phyloP scores from a whole-genome alignment of 2,797 vertebrate genomes.

The Ctenosaura bakeri region DNA sequence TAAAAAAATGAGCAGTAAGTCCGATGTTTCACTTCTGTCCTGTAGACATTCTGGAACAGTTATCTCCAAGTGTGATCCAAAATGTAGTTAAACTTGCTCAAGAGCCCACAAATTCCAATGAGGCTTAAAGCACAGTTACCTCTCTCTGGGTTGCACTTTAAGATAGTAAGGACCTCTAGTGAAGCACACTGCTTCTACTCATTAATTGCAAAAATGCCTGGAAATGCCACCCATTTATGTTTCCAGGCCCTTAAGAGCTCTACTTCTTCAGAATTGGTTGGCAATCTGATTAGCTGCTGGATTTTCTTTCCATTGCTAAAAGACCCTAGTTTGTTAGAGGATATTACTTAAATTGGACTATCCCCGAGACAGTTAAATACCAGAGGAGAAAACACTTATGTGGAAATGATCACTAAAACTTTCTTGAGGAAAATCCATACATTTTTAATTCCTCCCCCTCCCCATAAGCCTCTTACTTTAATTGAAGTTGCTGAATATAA shows the following conservation, averaged over 20 bases:
- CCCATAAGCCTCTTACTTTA: constrained; percentile 77
- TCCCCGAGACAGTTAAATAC: constrained; percentile 19
- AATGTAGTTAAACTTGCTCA: background rate
- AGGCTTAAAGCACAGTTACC: background rate
- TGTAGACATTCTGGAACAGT: background rate
- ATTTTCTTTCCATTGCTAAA: constrained; percentile 31
- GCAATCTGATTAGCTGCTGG: constrained; percentile 33
- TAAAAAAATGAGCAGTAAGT: constrained; percentile 32
- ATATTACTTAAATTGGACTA: constrained; percentile 60
- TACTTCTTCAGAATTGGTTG: constrained; percentile 32
- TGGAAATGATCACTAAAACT: constrained; percentile 70
- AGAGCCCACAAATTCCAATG: background rate
- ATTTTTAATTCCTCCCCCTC: constrained; percentile 73
- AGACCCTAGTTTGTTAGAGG: constrained; percentile 50
- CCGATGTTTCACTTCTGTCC: constrained; percentile 20
- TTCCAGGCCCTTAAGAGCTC: background rate
- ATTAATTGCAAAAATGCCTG: background rate
- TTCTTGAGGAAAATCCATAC: constrained; percentile 67
- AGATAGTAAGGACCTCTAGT: rapidly evolving
- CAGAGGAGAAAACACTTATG: constrained; percentile 30
- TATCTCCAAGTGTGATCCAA: background rate
- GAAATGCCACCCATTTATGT: constrained; percentile 28
- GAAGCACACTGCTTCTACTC: rapidly evolving
- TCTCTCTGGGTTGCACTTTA: background rate
- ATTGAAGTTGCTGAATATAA: constrained; percentile 76